Conservation (phyloP, 2,888 invertebrate genomes). For the Rhamnusium bicolor region DNA sequence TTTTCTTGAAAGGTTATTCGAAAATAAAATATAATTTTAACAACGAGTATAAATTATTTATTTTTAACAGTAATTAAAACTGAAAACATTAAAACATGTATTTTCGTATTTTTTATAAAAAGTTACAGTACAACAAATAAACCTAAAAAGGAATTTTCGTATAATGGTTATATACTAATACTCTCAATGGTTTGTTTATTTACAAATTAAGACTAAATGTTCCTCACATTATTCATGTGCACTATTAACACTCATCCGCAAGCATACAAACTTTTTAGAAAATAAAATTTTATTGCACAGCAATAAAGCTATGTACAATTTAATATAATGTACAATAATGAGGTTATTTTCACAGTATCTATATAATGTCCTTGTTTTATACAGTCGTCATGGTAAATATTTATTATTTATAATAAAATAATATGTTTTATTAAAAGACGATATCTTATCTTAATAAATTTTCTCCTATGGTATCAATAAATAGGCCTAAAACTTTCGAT, state of each 20-base stretch:
- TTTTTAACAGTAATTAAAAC: slow-evolving; percentile 35
- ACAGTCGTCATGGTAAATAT: neutral
- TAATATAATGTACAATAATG: neutral
- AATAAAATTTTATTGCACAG: slow-evolving; percentile 14
- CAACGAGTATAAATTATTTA: slow-evolving; percentile 39
- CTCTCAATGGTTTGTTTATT: slow-evolving; percentile 26
- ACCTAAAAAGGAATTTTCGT: slow-evolving; percentile 6
- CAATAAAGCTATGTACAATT: slow-evolving; percentile 25
- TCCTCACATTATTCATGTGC: neutral
- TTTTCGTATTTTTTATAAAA: slow-evolving; percentile 50
- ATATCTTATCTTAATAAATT: neutral
- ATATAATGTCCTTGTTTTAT: neutral
- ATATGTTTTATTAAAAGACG: neutral
- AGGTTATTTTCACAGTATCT: neutral
- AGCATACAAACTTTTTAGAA: neutral
- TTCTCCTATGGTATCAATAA: neutral
- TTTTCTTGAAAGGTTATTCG: neutral
- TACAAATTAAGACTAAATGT: slow-evolving; percentile 20
- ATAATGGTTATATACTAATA: slow-evolving; percentile 22
- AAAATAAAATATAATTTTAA: slow-evolving; percentile 23
- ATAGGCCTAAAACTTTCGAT: slow-evolving; percentile 22
- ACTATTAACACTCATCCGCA: neutral
- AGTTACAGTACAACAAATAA: slow-evolving; percentile 50
- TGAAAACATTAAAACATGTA: slow-evolving; percentile 39
- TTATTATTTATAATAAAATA: neutral